Base-by-base conservation (phyloP, 23 tunicate species). In the Botrylloides violaceus region DNA sequence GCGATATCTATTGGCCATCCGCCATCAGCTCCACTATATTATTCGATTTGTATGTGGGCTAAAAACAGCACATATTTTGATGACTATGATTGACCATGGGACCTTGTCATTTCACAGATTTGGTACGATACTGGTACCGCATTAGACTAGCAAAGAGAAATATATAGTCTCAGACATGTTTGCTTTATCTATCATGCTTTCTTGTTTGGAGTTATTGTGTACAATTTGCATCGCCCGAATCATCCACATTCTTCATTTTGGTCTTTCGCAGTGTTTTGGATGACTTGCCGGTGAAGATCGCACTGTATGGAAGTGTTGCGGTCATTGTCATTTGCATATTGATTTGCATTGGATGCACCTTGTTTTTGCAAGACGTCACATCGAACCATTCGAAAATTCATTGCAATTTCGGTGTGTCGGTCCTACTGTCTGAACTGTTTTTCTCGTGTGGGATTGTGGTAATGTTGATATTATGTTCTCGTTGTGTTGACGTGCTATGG, bases 361-460 rank as follows among this genome's bases (percentile, higher is more conserved):
- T 32, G 33, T 77, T 55, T 1, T 73, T 77, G 21, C 29, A 48
- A 72, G 81, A 77, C 36, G 76, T 77, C 39, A 72, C 58, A 21
- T 59, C 83, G 9, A 92, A 83, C 31, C 76, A 37, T 6, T 79
- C 96, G 23, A 36, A 65, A 19, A 59, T 85, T 56, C 79, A 55
- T 38, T 66, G 68, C 55, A 77, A 72, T 3, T 71, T 92, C 32
- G 48, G 61, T 20, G 64, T 86, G 0, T 80, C 94, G 19, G 35
- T 77, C n/a, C 25, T 86, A 2, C 36, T 85, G 7, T 78, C 92
- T 1, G 57, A 75, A 9, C 38, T 68, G 32, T 37, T 71, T 56
- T 58, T 86, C 29, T 35, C 66, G 1, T 58, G 71, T 9, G 81
- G 81, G 4, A 77, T 77, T 18, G 29, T 47, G 61, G 60, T 68